A percentile compares a stretch with the other conserved stretches of the same genome.
These are phyloP conservation scores for Thripadectes ignobilis DNA, from an alignment of 2,797 vertebrate genomes.

Conservation along the genomic window DNA sequence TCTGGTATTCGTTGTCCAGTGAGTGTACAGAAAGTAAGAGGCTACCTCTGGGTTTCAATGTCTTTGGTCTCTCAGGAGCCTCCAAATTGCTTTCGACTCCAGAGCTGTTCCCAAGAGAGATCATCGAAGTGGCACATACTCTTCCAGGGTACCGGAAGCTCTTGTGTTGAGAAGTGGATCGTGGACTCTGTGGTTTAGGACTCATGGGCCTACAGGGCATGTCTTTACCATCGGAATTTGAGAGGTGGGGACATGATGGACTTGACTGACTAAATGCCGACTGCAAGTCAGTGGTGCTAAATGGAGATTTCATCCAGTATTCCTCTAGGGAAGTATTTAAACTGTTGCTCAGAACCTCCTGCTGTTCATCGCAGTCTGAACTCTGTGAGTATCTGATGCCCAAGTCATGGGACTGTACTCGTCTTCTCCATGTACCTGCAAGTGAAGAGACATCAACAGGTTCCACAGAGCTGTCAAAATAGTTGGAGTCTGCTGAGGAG, in stretches of 20 bases:
- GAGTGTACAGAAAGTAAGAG: constrained; percentile 77
- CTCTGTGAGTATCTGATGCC: constrained; percentile 33
- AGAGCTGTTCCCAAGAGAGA: constrained; percentile 77
- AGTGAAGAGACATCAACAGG: constrained; percentile 38
- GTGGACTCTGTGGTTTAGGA: constrained; percentile 86
- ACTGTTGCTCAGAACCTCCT: constrained; percentile 57
- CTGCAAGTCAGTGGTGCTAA: constrained; percentile 53
- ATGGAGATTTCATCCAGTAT: constrained; percentile 63
- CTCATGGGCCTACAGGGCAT: constrained; percentile 86
- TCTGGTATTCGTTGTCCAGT: constrained; percentile 67
- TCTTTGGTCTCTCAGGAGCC: constrained; percentile 79
- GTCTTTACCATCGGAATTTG: constrained; percentile 59
- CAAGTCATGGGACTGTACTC: constrained; percentile 58
- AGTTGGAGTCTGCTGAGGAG: neutral
- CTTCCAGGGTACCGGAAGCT: constrained; percentile 76
- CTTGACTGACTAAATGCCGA: constrained; percentile 56
- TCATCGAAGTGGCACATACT: constrained; percentile 77
- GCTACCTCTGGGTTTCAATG: constrained; percentile 79
- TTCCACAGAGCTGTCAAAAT: constrained; percentile 48
- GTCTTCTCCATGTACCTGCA: constrained; percentile 72
- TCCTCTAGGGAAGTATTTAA: constrained; percentile 56
- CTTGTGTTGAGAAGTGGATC: constrained; percentile 65
- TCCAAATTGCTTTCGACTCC: constrained; percentile 71
- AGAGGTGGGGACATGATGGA: constrained; percentile 65
- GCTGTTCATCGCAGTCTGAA: constrained; percentile 26